Percentiles rank a stretch among this genome's conserved stretches.
Evolutionary conservation across 2,113 vertebrate species (phyloP).

Genomic region (Poecilia latipinna): DNA sequence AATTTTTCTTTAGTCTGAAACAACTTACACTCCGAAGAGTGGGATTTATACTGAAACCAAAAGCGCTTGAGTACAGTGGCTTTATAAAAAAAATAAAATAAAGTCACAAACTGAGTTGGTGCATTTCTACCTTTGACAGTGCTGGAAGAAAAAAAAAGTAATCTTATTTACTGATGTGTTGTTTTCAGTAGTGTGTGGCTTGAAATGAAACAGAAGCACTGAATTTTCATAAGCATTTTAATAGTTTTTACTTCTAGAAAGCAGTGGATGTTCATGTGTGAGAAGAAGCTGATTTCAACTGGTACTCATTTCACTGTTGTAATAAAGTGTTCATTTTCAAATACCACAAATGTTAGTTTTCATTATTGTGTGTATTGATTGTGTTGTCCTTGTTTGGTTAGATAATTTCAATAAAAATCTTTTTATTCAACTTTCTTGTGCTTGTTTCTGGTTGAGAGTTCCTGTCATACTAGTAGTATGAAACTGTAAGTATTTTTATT

Average conservation of each 20-base stretch:
- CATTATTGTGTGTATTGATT: neutral
- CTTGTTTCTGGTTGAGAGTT: no score
- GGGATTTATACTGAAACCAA: neutral
- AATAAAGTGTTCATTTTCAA: neutral
- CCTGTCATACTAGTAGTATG: no score
- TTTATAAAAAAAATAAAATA: no score
- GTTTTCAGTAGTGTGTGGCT: neutral
- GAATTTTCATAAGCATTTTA: neutral
- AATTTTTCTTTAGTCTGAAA: neutral
- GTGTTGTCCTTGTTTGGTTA: neutral
- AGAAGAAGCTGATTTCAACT: neutral
- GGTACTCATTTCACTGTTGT: neutral
- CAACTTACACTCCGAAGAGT: neutral
- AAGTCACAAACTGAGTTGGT: no score
- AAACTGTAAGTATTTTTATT: no score
- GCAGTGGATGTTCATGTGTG: neutral
- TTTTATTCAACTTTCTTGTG: no score
- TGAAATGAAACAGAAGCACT: neutral
- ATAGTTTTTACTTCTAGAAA: neutral
- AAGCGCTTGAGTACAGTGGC: neutral
- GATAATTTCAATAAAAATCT: neutral
- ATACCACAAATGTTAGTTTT: neutral
- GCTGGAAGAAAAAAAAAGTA: neutral
- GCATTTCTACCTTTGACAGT: neutral
- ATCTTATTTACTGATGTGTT: neutral